A percentile compares a stretch with the other conserved stretches of the same genome.
phyloP scores from a whole-genome alignment of 2,113 vertebrate genomes.

The Columba janthina region DNA sequence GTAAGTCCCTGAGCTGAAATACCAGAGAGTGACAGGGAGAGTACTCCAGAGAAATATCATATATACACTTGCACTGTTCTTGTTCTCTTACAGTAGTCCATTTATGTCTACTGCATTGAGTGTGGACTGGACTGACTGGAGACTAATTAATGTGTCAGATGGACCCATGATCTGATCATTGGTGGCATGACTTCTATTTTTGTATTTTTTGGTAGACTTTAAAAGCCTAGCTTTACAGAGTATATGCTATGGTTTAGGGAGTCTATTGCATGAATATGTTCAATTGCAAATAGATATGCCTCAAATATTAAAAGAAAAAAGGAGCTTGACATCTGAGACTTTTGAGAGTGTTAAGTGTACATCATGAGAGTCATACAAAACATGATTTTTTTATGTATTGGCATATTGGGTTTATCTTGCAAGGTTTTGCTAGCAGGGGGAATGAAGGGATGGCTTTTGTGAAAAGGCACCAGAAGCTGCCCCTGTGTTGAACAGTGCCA shows the following conservation, averaged over 20 bases:
- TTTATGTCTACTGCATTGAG: not conserved
- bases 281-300: not conserved
- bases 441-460: not conserved
- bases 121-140: not conserved
- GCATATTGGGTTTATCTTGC: not conserved
- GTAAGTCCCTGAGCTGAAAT: not conserved
- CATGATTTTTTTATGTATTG: not conserved
- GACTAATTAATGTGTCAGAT: not conserved
- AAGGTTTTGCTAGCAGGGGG: not conserved
- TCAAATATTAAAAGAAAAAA: not conserved
- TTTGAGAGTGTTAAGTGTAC: not conserved
- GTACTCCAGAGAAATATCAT: not conserved
- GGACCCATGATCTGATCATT: not conserved
- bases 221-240: not conserved
- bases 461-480: not conserved
- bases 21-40: not conserved
- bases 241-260: not conserved
- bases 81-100: not conserved
- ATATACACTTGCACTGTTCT: not conserved
- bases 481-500: not conserved
- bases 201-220: not conserved
- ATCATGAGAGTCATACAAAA: not conserved
- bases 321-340: not conserved
- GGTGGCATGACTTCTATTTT: not conserved
- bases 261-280: not conserved